phyloP scores from a whole-genome alignment of 2,113 vertebrate genomes.

The Leptobrachium ailaonicum region DNA sequence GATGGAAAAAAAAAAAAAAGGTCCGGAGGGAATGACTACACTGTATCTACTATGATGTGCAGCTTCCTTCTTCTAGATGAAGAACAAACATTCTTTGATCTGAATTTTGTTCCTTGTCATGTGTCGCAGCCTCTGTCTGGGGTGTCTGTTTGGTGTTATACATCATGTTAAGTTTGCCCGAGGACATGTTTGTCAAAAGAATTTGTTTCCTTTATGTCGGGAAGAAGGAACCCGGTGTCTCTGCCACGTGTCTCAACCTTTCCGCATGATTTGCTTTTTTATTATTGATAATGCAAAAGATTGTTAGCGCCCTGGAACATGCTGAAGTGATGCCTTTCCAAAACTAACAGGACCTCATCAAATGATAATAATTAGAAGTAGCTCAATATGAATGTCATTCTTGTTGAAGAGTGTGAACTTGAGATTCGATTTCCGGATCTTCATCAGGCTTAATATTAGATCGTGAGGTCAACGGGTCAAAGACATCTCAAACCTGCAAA shows the following conservation, averaged over 20 bases:
- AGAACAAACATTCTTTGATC: constrained; percentile 39
- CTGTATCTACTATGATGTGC: constrained; percentile 8
- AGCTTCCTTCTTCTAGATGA: constrained; percentile 27
- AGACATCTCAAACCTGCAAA: background rate
- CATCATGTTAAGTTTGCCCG: constrained; percentile 25
- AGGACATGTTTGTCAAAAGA: constrained; percentile 34
- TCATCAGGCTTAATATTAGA: constrained; percentile 7
- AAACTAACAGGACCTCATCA: constrained; percentile 27
- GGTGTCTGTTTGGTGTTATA: constrained; percentile 2
- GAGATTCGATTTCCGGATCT: constrained; percentile 50
- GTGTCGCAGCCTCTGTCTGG: constrained; percentile 17
- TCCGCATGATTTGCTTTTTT: constrained; percentile 39
- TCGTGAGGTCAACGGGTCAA: constrained; percentile 3
- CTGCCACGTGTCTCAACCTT: constrained; percentile 27
- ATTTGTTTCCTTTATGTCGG: constrained; percentile 29
- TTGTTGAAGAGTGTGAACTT: constrained; percentile 49
- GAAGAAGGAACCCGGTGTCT: background rate
- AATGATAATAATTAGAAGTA: constrained; percentile 60
- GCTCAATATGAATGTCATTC: constrained; percentile 62
- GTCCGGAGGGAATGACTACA: background rate
- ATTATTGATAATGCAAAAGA: constrained; percentile 27
- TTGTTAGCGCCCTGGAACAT: constrained; percentile 52
- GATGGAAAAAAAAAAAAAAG: background rate
- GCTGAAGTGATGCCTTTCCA: constrained; percentile 49
- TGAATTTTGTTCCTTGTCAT: constrained; percentile 24